Percentiles rank a stretch among this genome's conserved stretches.
phyloP scores from a whole-genome alignment of 2,113 vertebrate genomes.

The Spea bombifrons region DNA sequence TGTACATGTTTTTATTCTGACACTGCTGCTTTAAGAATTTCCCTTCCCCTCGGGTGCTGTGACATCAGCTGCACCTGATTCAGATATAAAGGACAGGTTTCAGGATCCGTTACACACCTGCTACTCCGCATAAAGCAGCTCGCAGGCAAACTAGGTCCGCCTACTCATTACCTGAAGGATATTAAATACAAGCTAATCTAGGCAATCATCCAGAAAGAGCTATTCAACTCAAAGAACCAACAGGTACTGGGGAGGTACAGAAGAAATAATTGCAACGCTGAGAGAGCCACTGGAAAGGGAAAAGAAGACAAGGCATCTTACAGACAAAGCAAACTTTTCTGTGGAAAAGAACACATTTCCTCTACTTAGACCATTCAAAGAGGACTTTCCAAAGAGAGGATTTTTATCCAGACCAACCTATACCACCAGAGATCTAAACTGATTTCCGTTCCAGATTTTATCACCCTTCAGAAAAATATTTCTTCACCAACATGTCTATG shows the following conservation, averaged over 20 bases:
- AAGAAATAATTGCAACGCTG: background rate
- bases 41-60: constrained; percentile 31
- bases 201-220: constrained; percentile 32
- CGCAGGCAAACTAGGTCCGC: background rate
- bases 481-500: constrained; percentile 67
- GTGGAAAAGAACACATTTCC: background rate
- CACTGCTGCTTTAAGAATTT: constrained; percentile 27
- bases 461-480: background rate
- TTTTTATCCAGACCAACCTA: background rate
- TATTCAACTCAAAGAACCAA: constrained; percentile 23
- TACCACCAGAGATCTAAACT: background rate
- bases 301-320: background rate
- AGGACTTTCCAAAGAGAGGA: constrained; percentile 1
- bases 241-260: background rate
- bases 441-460: background rate
- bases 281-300: constrained; percentile 1
- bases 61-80: constrained; percentile 42
- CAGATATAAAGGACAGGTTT: constrained; percentile 43
- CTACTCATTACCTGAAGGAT: constrained; percentile 16
- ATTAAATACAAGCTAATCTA: constrained; percentile 15
- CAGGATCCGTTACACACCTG: constrained; percentile 47
- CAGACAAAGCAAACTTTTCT: background rate
- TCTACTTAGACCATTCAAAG: background rate
- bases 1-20: background rate
- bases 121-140: constrained; percentile 3